phyloP scores from a whole-genome alignment of 2,888 invertebrate genomes.

The Pyrochroa serraticornis region DNA sequence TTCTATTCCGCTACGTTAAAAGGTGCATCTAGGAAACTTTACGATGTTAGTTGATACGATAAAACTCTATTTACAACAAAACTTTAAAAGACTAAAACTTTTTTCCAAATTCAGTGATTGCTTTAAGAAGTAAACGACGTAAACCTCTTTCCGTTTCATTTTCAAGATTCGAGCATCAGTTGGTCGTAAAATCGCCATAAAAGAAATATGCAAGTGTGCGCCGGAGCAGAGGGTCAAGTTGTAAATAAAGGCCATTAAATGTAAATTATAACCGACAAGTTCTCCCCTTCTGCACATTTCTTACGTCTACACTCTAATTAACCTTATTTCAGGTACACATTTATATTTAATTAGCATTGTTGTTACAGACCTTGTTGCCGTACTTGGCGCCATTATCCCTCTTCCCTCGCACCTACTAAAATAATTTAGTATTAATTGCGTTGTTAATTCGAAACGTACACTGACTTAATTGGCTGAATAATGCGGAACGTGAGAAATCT shows the following conservation, averaged over 20 bases:
- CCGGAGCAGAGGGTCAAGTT: slow-evolving; percentile 1
- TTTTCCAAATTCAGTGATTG: no score
- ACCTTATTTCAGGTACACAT: slow-evolving; percentile 28
- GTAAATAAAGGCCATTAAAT: slow-evolving; percentile 26
- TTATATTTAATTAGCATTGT: slow-evolving; percentile 30
- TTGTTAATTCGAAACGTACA: slow-evolving; percentile 13
- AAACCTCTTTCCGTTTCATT: neutral
- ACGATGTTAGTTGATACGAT: no score
- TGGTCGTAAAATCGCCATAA: slow-evolving; percentile 2
- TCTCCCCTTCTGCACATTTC: slow-evolving; percentile 17
- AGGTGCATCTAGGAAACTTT: no score
- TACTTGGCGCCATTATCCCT: neutral
- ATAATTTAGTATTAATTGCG: slow-evolving; percentile 27
- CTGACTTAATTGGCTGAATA: slow-evolving; percentile 10
- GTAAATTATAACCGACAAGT: slow-evolving; percentile 28
- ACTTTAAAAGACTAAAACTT: no score
- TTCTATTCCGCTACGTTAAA: no score
- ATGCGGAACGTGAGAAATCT: neutral
- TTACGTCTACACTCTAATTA: slow-evolving; percentile 25
- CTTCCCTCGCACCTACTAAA: neutral
- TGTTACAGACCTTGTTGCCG: slow-evolving; percentile 4
- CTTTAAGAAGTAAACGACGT: no score
- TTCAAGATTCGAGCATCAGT: slow-evolving; percentile 5
- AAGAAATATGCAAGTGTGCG: neutral
- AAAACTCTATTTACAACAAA: no score